These are phyloP conservation scores for Pollenia angustigena DNA, from an alignment of 2,888 invertebrate genomes.

Conservation along the genomic window DNA sequence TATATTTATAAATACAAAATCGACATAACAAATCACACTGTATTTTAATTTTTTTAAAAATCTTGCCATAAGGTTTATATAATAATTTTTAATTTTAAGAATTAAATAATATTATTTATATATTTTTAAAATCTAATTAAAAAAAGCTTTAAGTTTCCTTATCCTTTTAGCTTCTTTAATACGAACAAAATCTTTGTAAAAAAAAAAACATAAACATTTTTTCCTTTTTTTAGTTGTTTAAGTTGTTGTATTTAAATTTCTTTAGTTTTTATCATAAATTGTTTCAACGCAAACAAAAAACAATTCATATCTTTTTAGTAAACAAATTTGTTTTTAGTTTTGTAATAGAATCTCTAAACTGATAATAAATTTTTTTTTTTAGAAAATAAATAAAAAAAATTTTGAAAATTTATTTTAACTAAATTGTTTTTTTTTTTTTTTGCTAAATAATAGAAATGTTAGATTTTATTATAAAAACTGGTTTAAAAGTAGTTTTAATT, in stretches of 20 bases:
- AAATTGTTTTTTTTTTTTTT: constrained; percentile 40
- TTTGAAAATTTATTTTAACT: background rate
- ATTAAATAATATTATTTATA: constrained; percentile 61
- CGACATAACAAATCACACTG: background rate
- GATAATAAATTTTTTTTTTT: constrained; percentile 59
- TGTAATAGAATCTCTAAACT: constrained; percentile 67
- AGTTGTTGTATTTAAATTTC: constrained; percentile 64
- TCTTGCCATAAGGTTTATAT: constrained; percentile 79
- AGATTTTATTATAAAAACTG: no score
- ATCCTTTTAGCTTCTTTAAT: constrained; percentile 26
- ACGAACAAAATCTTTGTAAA: constrained; percentile 47
- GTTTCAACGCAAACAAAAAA: constrained; percentile 31
- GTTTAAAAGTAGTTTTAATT: no score
- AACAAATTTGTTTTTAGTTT: constrained; percentile 73
- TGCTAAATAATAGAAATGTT: background rate
- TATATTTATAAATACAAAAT: constrained; percentile 14
- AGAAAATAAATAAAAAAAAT: constrained; percentile 65
- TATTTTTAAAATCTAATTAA: constrained; percentile 52
- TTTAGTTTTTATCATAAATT: constrained; percentile 31
- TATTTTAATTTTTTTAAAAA: constrained; percentile 65
- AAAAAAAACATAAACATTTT: constrained; percentile 10
- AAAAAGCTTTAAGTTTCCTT: constrained; percentile 63
- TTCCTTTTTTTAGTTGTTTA: constrained; percentile 32
- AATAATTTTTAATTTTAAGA: constrained; percentile 41
- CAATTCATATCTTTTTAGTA: constrained; percentile 56